A percentile compares a stretch with the other conserved stretches of the same genome.
Conservation (phyloP, 2,797 vertebrate genomes). For the Borostomias antarcticus region DNA sequence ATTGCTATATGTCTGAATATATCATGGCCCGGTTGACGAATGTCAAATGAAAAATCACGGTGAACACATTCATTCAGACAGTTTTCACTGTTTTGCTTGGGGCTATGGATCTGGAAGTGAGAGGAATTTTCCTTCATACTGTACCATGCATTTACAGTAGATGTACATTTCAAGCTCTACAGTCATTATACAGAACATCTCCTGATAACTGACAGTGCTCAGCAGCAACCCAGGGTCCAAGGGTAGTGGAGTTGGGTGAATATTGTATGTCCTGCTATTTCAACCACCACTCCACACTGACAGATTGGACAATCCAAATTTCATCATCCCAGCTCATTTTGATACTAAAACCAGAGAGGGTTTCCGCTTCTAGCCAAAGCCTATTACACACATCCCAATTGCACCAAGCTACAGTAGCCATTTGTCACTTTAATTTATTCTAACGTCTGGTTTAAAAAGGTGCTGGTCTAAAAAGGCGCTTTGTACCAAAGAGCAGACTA, state of each 20-base stretch:
- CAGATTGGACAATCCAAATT: neutral
- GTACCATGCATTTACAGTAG: neutral
- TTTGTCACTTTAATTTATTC: neutral
- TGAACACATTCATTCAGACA: too few species aligned
- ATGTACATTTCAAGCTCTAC: too few species aligned
- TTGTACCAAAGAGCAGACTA: neutral
- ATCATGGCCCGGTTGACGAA: neutral
- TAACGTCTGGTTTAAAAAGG: neutral
- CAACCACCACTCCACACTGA: too few species aligned
- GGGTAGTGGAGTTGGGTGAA: too few species aligned
- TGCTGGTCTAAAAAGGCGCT: slow-evolving; percentile 32
- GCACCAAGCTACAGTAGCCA: neutral
- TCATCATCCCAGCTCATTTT: neutral
- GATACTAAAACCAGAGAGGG: neutral
- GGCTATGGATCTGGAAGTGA: neutral
- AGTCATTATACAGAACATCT: too few species aligned
- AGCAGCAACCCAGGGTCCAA: too few species aligned
- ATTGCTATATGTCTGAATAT: neutral
- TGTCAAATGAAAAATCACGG: too few species aligned
- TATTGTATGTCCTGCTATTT: too few species aligned
- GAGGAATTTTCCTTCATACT: neutral
- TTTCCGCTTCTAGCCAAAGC: neutral
- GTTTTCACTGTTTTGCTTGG: too few species aligned
- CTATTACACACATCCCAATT: neutral
- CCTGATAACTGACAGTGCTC: too few species aligned